Base-by-base conservation (phyloP, 2,113 vertebrate genomes). In the Irena cyanogastra region DNA sequence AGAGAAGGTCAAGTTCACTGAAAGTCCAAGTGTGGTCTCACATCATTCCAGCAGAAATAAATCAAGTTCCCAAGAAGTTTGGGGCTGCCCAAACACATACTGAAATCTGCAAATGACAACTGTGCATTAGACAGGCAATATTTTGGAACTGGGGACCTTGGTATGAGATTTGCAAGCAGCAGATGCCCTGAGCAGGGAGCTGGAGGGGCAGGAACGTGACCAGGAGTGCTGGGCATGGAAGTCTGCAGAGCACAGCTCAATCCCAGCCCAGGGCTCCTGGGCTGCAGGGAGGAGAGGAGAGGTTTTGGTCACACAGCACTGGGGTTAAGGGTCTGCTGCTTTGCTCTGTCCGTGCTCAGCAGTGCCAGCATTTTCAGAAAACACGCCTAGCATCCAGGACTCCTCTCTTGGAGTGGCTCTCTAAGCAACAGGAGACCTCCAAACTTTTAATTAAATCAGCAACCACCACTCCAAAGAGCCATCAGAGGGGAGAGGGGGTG, bases 1-100 rank as follows among this genome's bases (percentile, higher is more conserved):
- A 71, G 75, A 81, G 69, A 92, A 82, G 77, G 85, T 89, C 53
- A 75, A 59, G 88, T 65, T 85, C 87, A 63, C 27, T 39, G 13
- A 3, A 70, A 87, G 53, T 60, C 71, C 54, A 57, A 33, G 13
- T 2, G 1, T 42, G 42, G 33, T 61, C 23, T 93, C 21, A 0
- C 33, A 30, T 79, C 66, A 61, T 42, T 66, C 76, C 16, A 56
- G 52, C 28, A 90, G 53, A 28, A 87, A 63, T 74, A 87, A 72
- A 93, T 85, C 20, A 24, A 50, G 5, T 66, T 85, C 18, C 19
- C 16, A 45, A 19, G 57, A 85, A 60, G 11, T 41, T 3, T 31
- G 71, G 30, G 17, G 44, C 41, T 3, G 17, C 42, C 64, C 16
- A 63, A 61, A 69, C 33, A 14, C 7, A 4, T 5, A 4, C 5